phyloP scores from a whole-genome alignment of 1,140 invertebrate genomes.

The Ostrea edulis region DNA sequence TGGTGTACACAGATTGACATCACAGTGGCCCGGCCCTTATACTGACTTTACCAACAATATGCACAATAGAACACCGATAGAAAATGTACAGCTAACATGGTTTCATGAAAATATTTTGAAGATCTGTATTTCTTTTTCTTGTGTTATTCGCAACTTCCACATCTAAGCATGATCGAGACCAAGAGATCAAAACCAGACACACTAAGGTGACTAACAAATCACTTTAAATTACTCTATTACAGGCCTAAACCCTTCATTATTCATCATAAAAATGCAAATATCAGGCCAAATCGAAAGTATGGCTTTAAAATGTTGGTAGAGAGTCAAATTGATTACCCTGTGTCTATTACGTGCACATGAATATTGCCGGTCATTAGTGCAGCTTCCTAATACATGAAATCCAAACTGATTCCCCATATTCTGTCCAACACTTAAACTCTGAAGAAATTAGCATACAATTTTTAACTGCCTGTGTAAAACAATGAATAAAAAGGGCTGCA shows the following conservation, averaged over 20 bases:
- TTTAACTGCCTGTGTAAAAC: neutral
- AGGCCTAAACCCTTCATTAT: neutral
- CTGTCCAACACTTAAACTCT: neutral
- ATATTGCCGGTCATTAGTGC: neutral
- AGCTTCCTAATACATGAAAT: neutral
- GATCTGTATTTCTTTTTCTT: neutral
- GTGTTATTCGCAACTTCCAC: neutral
- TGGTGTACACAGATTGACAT: no score
- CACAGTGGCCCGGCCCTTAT: no score
- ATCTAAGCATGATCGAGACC: no score
- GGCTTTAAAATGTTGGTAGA: neutral
- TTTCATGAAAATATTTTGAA: no score
- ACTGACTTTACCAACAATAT: no score
- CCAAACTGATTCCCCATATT: neutral
- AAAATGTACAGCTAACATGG: no score
- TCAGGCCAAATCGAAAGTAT: neutral
- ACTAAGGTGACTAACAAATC: neutral
- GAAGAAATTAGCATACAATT: neutral
- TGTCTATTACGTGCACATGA: neutral
- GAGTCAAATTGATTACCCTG: slow-evolving; percentile 1
- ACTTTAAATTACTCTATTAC: neutral
- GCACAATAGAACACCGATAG: no score
- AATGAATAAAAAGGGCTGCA: neutral
- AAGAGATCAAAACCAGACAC: neutral
- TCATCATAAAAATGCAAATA: slow-evolving; percentile 13